Evolutionary conservation across 2,113 vertebrate species (phyloP).

Genomic region (Erinaceus europaeus): DNA sequence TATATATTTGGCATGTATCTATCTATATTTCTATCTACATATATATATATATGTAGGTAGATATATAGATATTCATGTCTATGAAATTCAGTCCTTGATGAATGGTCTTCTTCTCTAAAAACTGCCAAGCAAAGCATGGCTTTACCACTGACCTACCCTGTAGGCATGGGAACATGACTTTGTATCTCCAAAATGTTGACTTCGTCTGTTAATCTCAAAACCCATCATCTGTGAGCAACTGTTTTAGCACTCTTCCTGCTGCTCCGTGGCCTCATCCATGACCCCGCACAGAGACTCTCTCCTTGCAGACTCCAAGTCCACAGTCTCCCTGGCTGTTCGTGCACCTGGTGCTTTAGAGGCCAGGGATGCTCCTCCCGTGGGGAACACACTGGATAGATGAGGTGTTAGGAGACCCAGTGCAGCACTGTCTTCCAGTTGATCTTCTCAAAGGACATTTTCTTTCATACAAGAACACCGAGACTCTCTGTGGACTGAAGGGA

Average conservation of each 20-base stretch:
- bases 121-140: not conserved
- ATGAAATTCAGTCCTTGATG: not conserved
- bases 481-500: not conserved
- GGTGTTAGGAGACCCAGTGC: not conserved
- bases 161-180: not conserved
- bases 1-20: not conserved
- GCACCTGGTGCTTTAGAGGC: not conserved
- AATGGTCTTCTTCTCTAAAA: not conserved
- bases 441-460: not conserved
- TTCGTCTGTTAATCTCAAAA: not conserved
- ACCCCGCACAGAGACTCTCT: not conserved
- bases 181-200: not conserved
- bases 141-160: rapidly evolving
- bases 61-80: not conserved
- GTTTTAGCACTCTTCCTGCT: not conserved
- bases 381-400: not conserved
- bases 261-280: not conserved
- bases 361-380: not conserved
- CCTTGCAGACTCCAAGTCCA: not conserved
- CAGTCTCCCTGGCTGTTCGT: not conserved
- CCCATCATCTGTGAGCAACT: rapidly evolving
- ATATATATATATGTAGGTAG: no score
- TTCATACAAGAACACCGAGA: not conserved
- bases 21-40: no score
- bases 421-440: not conserved